Evolutionary conservation across 2,888 invertebrate species (phyloP).

Genomic region (Synergus gifuensis): DNA sequence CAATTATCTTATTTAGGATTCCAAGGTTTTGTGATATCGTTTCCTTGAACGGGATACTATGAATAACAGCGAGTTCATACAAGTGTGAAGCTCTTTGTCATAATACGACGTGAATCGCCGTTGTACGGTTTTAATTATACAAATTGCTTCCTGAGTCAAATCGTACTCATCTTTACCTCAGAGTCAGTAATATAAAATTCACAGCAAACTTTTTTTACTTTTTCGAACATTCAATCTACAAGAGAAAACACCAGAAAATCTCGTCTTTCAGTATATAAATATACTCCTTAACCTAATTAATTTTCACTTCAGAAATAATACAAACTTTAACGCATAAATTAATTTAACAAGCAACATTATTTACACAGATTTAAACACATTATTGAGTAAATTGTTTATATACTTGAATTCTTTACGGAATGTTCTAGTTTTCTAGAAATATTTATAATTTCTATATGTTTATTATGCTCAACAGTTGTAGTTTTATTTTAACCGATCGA

Average conservation of each 20-base stretch:
- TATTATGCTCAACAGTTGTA: not conserved
- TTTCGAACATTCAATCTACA: constrained; percentile 22
- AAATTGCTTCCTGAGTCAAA: constrained; percentile 45
- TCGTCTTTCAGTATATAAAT: not conserved
- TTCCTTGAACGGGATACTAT: constrained; percentile 37
- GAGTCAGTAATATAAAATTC: constrained; percentile 8
- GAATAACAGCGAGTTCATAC: constrained; percentile 35
- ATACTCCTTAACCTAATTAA: constrained; percentile 31
- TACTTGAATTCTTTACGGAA: too few relatives aligned
- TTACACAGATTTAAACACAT: not conserved
- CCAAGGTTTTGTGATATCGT: constrained; percentile 40
- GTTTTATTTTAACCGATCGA: not conserved
- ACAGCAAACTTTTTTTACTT: constrained; percentile 12
- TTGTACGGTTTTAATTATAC: constrained; percentile 48
- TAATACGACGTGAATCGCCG: constrained; percentile 46
- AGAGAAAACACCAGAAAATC: not conserved
- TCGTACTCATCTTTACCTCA: constrained; percentile 21
- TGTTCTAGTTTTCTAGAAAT: too few relatives aligned
- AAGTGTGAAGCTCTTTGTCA: constrained; percentile 45
- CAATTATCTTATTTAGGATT: not conserved
- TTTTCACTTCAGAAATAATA: not conserved
- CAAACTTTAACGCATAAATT: not conserved
- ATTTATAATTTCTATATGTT: not conserved
- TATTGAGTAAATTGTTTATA: too few relatives aligned
- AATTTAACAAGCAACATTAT: too few relatives aligned